Evolutionary conservation across 2,113 vertebrate genomes (phyloP).

Genomic region (Ophiodon elongatus): DNA sequence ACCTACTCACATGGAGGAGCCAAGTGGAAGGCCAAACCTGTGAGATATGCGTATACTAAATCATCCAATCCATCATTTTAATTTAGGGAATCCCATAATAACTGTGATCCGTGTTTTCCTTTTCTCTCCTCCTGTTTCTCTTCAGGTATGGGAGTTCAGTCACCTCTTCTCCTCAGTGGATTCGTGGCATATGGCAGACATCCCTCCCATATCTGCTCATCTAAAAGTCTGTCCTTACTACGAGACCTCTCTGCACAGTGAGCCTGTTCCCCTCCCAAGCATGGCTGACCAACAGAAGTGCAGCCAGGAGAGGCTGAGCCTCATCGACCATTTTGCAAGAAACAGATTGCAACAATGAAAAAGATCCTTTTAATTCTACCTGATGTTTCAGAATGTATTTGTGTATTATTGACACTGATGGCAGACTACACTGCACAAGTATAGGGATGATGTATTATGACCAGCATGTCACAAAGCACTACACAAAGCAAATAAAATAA

Average conservation of each 20-base stretch:
- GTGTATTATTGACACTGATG: background rate
- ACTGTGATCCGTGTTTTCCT: slow-evolving; percentile 57
- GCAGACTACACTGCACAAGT: background rate
- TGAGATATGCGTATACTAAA: slow-evolving; percentile 47
- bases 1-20: slow-evolving; percentile 86
- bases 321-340: slow-evolving; percentile 83
- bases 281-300: slow-evolving; percentile 74
- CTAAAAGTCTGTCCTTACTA: slow-evolving; percentile 92
- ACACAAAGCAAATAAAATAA: slow-evolving; percentile 21
- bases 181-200: slow-evolving; percentile 84
- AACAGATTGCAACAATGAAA: slow-evolving; percentile 37
- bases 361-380: background rate
- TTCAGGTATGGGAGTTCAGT: slow-evolving; percentile 92
- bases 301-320: slow-evolving; percentile 64
- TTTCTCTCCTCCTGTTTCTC: slow-evolving; percentile 13
- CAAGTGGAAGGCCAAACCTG: slow-evolving; percentile 86
- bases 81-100: slow-evolving; percentile 81
- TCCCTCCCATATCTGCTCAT: slow-evolving; percentile 88
- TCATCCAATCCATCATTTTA: background rate
- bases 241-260: slow-evolving; percentile 77
- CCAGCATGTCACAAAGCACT: background rate
- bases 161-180: slow-evolving; percentile 89
- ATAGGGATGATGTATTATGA: background rate
- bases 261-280: slow-evolving; percentile 85
- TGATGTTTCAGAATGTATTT: slow-evolving; percentile 1